Evolutionary conservation across 1,140 invertebrate species (phyloP).

Genomic region (Asobara japonica): DNA sequence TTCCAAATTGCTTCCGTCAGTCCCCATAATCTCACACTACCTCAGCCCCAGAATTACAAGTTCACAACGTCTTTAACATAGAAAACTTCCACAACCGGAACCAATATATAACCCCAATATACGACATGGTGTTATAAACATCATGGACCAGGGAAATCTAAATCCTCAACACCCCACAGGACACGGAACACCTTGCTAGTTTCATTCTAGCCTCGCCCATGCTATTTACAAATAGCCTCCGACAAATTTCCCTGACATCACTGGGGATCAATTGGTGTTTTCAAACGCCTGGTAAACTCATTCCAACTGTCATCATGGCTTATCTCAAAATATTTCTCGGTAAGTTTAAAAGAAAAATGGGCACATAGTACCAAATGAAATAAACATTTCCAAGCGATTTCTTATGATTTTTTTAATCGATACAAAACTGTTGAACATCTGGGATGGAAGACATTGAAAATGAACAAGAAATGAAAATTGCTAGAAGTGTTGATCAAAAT

Average conservation of each 20-base stretch:
- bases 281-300: background rate
- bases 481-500: too few species aligned
- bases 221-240: slow-evolving; percentile 44
- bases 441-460: too few species aligned
- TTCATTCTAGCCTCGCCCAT: slow-evolving; percentile 1
- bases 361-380: too few species aligned
- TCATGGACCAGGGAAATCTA: slow-evolving; percentile 45
- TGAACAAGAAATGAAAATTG: too few species aligned
- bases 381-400: too few species aligned
- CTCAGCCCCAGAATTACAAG: background rate
- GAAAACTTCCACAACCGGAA: slow-evolving; percentile 20
- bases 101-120: slow-evolving; percentile 21
- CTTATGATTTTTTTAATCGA: slow-evolving; percentile 17
- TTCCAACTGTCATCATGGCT: background rate
- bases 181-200: slow-evolving; percentile 46
- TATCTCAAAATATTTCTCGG: background rate
- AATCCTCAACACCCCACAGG: slow-evolving; percentile 39
- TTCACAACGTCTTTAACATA: background rate
- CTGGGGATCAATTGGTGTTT: slow-evolving; percentile 30
- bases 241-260: slow-evolving; percentile 26
- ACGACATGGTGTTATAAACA: slow-evolving; percentile 44
- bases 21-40: background rate
- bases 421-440: too few species aligned
- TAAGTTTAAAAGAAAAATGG: too few species aligned
- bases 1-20: background rate